Conservation (phyloP, 2,888 invertebrate genomes). For the Himalopsyche kuldschensis region DNA sequence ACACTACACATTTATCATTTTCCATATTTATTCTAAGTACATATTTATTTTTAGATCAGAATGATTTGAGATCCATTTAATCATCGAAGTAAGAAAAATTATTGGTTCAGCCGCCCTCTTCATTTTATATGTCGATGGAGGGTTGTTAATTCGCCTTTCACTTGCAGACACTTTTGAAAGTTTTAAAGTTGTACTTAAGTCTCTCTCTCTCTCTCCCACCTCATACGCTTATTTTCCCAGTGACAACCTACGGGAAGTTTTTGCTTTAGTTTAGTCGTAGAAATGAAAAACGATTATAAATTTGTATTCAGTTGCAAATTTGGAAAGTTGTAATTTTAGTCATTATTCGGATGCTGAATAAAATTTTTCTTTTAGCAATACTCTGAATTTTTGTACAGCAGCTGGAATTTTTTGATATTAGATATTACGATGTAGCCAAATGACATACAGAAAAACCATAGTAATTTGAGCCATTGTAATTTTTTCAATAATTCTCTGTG, state of each 20-base stretch:
- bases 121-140: slow-evolving; percentile 27
- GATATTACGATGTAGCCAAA: too few species aligned
- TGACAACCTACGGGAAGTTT: background rate
- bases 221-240: background rate
- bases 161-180: slow-evolving; percentile 32
- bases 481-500: too few species aligned
- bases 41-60: background rate
- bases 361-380: too few species aligned
- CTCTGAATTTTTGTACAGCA: too few species aligned
- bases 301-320: background rate
- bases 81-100: background rate
- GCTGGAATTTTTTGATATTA: too few species aligned
- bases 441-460: too few species aligned
- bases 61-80: background rate
- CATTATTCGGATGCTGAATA: too few species aligned
- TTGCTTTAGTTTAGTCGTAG: background rate
- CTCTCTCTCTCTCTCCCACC: background rate
- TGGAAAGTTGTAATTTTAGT: background rate
- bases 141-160: slow-evolving; percentile 38
- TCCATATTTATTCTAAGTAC: too few species aligned
- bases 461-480: too few species aligned
- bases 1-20: too few species aligned
- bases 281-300: background rate
- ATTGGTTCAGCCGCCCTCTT: background rate
- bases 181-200: slow-evolving; percentile 15